Conservation (phyloP, 2,797 vertebrate species). For the Malurus splendens region DNA sequence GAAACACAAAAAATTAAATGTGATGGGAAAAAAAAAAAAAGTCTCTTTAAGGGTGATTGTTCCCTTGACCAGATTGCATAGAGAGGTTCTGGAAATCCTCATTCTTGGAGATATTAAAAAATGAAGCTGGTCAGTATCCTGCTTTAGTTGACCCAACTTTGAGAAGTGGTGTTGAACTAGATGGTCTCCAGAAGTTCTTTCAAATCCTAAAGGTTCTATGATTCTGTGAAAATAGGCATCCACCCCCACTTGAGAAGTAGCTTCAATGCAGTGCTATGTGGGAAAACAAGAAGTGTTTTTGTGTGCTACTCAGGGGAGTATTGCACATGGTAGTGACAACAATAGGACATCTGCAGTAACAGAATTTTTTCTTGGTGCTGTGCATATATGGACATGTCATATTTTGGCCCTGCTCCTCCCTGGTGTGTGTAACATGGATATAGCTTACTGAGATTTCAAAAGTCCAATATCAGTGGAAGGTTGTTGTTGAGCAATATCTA, state of each 20-base stretch:
- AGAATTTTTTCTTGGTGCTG: neutral
- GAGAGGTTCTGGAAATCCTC: neutral
- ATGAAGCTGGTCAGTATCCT: neutral
- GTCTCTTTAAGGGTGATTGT: neutral
- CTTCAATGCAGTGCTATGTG: accelerated
- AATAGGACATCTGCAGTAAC: neutral
- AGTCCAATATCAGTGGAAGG: neutral
- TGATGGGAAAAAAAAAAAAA: neutral
- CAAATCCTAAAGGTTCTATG: neutral
- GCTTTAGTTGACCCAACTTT: neutral
- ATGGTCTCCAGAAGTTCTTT: neutral
- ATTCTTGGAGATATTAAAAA: neutral
- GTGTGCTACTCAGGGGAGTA: neutral
- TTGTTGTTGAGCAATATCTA: neutral
- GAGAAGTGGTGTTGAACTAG: neutral
- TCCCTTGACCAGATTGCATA: neutral
- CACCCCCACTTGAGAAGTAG: neutral
- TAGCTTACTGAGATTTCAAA: neutral
- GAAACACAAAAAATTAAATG: neutral
- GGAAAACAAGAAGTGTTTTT: neutral
- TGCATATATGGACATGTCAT: neutral
- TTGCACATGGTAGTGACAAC: neutral
- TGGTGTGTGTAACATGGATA: neutral
- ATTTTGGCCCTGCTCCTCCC: neutral
- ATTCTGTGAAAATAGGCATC: neutral